These are phyloP conservation scores for Aquatica leii DNA, from an alignment of 2,888 invertebrate species.

Conservation along the genomic window DNA sequence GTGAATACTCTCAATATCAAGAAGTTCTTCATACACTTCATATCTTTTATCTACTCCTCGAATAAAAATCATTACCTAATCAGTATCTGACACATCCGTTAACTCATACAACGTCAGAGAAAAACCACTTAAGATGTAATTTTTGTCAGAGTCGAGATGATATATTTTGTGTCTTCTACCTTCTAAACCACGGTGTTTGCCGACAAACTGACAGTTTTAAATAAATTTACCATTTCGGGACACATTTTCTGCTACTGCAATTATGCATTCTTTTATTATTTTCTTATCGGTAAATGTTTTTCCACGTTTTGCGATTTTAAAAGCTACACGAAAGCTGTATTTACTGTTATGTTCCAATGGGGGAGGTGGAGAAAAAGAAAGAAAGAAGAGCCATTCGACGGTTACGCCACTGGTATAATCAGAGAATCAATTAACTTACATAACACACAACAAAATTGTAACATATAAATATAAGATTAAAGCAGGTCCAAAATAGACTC, in stretches of 20 bases:
- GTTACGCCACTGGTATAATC: too few relatives aligned
- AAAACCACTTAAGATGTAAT: constrained; percentile 37
- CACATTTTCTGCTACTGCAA: constrained; percentile 6
- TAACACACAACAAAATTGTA: too few relatives aligned
- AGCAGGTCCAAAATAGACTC: too few relatives aligned
- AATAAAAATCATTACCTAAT: too few relatives aligned
- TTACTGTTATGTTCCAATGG: too few relatives aligned
- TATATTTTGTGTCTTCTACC: constrained; percentile 30
- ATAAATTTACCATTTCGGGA: constrained; percentile 20
- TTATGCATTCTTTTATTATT: neutral
- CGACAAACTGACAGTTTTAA: constrained; percentile 39
- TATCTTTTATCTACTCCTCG: too few relatives aligned
- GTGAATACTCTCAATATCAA: neutral
- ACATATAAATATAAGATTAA: too few relatives aligned
- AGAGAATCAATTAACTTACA: too few relatives aligned
- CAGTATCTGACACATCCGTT: constrained; percentile 6
- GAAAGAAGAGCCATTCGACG: too few relatives aligned
- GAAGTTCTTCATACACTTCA: constrained; percentile 3
- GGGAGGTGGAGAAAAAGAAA: too few relatives aligned
- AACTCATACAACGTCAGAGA: constrained; percentile 21
- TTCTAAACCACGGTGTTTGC: constrained; percentile 40
- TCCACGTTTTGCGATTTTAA: neutral
- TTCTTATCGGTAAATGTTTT: neutral
- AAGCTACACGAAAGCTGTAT: neutral
- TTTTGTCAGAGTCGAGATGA: constrained; percentile 34